These are phyloP conservation scores for Thermophis baileyi DNA, from an alignment of 2,113 vertebrate species.

Conservation along the genomic window DNA sequence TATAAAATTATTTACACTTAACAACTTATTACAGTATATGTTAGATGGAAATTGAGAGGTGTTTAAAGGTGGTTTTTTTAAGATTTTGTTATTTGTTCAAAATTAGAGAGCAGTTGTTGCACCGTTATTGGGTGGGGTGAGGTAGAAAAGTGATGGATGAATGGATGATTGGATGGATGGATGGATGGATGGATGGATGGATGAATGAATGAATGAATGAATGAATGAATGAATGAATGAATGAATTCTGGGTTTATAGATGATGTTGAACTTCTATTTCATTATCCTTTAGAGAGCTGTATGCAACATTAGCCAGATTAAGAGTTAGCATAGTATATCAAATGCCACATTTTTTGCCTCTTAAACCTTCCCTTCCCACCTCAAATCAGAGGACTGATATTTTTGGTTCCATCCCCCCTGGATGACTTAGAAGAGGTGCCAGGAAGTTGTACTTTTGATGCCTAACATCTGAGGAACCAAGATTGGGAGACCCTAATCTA, in stretches of 20 bases:
- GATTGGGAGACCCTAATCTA: background rate
- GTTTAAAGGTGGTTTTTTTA: background rate
- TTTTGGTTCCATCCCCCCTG: background rate
- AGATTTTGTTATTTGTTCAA: background rate
- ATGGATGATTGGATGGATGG: too few species aligned
- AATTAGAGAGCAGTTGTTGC: background rate
- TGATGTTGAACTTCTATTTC: background rate
- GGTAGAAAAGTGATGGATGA: background rate
- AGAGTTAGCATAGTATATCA: background rate
- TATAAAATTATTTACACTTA: background rate
- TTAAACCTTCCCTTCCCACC: background rate
- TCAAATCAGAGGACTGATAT: background rate
- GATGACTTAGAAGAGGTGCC: background rate
- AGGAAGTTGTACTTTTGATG: background rate
- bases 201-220: too few species aligned
- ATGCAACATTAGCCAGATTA: background rate
- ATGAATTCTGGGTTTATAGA: background rate
- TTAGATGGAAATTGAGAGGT: background rate
- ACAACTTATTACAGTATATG: background rate
- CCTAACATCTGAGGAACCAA: background rate
- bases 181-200: background rate
- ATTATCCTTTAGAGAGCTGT: background rate
- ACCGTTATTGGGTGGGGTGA: too few species aligned
- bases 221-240: too few species aligned
- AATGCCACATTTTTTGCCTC: background rate